Conservation (phyloP, 2,797 vertebrate genomes). For the Enteromius argenteus region DNA sequence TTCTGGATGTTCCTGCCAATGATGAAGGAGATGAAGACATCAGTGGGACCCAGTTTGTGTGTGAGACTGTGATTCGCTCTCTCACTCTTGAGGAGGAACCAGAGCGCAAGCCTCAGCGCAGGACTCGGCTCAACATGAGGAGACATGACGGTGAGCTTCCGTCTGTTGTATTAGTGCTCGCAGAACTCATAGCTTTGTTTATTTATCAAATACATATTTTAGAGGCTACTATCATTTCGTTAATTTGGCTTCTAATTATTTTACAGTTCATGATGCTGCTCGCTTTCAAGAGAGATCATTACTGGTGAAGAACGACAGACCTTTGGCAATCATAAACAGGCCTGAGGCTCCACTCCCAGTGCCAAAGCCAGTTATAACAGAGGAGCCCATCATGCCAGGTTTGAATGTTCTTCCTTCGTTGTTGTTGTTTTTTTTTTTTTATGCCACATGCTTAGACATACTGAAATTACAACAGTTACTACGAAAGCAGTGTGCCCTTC, state of each 20-base stretch:
- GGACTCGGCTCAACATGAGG: conserved; percentile 66
- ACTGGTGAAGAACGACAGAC: conserved; percentile 59
- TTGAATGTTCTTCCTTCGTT: background rate
- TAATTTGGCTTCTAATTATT: background rate
- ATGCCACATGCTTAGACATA: background rate
- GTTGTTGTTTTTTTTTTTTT: background rate
- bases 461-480: background rate
- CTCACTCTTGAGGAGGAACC: conserved; percentile 94
- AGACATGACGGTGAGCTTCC: conserved; percentile 78
- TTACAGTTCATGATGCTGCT: conserved; percentile 63
- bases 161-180: background rate
- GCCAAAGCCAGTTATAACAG: conserved; percentile 45
- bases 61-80: conserved; percentile 96
- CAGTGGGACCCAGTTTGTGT: conserved; percentile 97
- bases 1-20: conserved; percentile 68
- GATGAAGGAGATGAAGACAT: conserved; percentile 95
- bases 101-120: conserved; percentile 87
- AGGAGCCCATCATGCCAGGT: conserved; percentile 68
- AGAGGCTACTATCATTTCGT: background rate
- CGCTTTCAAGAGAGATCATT: conserved; percentile 63
- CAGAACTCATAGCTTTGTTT: background rate
- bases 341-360: conserved; percentile 64
- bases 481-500: background rate
- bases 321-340: conserved; percentile 42
- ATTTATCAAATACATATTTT: background rate